Base-by-base conservation (phyloP, 2,888 invertebrate genomes). In the Erynnis tages region DNA sequence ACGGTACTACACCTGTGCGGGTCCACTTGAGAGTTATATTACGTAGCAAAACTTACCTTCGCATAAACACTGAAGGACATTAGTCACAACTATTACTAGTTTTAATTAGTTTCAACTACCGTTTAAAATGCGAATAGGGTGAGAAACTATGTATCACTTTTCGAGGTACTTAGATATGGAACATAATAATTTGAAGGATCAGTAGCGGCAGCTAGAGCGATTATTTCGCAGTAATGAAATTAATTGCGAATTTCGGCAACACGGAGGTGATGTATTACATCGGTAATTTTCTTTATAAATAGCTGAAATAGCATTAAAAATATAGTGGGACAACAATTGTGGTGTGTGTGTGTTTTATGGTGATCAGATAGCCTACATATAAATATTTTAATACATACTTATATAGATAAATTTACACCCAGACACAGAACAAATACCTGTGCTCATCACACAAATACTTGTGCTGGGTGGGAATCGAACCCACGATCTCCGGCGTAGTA, bases 151-250 rank as follows among this genome's bases (percentile, higher is more conserved):
- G 59, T 53, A 57, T 63, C 66, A 67, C 61, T 69, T 60, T 57
- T 54, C 60, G 65, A 62, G 65, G 65, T 64, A 70, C 61, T 66
- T 65, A 56, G 54, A 57, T 65, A 65, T 57, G 61, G 8, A 25
- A 27, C 27, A 27, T 10, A 63, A 73, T 79, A 79, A 79, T 82
- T 78, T 79, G 65, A 77, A 76, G 76, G 76, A 79, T 79, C 79
- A 76, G 70, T 71, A 67, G 66, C 0, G 71, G 72, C 71, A 73
- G 70, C 71, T 71, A 70, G 66, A 69, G 74, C 75, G 79, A 79
- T 82, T 79, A 82, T 82, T 81, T 79, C 68, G 67, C 66, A 76
- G 69, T 81, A 79, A 80, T 77, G 66, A 82, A 83, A 83, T 82
- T 83, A 83, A 84, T 83, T 82, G 79, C 61, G 56, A 61, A 63